Conservation (phyloP, 2,797 vertebrate species). For the Phrynocephalus guinanensis region DNA sequence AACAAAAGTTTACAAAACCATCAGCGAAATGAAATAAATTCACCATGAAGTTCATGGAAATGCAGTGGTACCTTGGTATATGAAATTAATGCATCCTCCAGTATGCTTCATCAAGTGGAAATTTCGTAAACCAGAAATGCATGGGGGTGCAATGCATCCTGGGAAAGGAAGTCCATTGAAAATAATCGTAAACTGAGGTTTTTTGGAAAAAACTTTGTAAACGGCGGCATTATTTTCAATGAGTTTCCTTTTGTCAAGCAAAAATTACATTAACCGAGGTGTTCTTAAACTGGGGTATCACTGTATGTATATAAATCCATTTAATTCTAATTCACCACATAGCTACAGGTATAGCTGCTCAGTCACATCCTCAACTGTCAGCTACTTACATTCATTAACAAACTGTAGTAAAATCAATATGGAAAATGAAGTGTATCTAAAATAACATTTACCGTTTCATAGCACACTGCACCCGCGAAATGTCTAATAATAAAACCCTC, state of each 20-base stretch:
- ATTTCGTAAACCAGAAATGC: too few relatives aligned
- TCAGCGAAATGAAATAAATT: neutral
- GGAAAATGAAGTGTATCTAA: neutral
- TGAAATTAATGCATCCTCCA: too few relatives aligned
- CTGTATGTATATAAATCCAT: neutral
- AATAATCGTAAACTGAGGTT: too few relatives aligned
- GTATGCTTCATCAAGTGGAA: too few relatives aligned
- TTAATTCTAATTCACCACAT: neutral
- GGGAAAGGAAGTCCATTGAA: too few relatives aligned
- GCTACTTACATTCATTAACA: neutral
- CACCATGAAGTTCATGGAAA: neutral
- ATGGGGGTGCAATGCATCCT: too few relatives aligned
- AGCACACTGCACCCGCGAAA: slow-evolving; percentile 97
- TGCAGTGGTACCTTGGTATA: too few relatives aligned
- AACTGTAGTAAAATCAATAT: neutral
- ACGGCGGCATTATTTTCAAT: too few relatives aligned
- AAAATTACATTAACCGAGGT: too few relatives aligned
- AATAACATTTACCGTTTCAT: slow-evolving; percentile 88
- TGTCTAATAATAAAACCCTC: slow-evolving; percentile 96
- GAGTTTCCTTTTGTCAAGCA: too few relatives aligned
- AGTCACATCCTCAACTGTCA: neutral
- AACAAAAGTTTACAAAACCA: neutral
- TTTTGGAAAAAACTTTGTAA: too few relatives aligned
- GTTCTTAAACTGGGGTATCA: too few relatives aligned
- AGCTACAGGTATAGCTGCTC: neutral